phyloP scores from a whole-genome alignment of 1,140 invertebrate genomes.

The Medauroidea extradentata region DNA sequence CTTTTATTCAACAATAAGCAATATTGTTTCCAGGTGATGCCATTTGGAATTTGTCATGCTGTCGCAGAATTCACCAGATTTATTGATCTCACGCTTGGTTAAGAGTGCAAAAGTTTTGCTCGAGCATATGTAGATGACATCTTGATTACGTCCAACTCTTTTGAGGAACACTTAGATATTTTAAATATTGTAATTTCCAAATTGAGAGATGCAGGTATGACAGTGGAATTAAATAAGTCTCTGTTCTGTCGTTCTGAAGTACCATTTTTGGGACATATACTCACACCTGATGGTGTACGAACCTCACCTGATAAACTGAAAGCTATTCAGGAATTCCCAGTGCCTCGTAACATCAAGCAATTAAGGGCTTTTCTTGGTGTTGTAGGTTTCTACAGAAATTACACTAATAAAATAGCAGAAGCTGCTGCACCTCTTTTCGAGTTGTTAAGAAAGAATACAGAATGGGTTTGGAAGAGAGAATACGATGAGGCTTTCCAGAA shows the following conservation, averaged over 20 bases:
- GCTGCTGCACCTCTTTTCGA: no score
- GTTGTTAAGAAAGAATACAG: no score
- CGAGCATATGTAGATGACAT: conserved; percentile 1
- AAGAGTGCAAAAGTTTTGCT: background rate
- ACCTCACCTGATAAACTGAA: background rate
- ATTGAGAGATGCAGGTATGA: background rate
- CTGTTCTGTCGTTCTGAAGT: background rate
- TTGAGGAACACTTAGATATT: background rate
- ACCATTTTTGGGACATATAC: conserved; percentile 1
- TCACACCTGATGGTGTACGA: background rate
- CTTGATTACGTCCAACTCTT: background rate
- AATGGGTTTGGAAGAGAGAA: no score
- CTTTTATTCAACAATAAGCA: background rate
- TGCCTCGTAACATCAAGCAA: background rate
- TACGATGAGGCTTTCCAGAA: no score
- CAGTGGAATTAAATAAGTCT: background rate
- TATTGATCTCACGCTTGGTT: background rate
- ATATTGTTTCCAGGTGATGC: background rate
- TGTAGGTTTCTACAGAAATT: no score
- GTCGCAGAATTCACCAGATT: background rate
- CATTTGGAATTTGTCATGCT: background rate
- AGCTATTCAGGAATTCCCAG: background rate
- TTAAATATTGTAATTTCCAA: background rate
- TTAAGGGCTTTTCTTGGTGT: background rate
- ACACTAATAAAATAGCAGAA: no score